Percentiles rank a stretch among this genome's conserved stretches.
Conservation (phyloP, 2,113 vertebrate species). For the Myrmecophaga tridactyla region DNA sequence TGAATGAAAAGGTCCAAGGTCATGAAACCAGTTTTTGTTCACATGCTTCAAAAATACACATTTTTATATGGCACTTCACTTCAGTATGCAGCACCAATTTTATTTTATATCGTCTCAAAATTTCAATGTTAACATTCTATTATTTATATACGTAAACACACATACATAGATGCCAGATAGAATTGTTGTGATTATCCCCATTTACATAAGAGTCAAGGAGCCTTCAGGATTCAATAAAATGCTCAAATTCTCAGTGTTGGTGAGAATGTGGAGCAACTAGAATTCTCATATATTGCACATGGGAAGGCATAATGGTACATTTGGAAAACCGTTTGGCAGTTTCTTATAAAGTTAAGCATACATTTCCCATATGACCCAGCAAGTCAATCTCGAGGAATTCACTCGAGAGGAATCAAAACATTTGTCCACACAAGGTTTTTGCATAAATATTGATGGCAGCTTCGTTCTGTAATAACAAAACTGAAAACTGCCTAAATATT, state of each 20-base stretch:
- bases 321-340: not conserved
- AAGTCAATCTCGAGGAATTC: not conserved
- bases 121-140: not conserved
- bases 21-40: not conserved
- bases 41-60: not conserved
- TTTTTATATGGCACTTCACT: not conserved
- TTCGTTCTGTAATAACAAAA: not conserved
- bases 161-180: not conserved
- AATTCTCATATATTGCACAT: not conserved
- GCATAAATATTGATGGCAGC: not conserved
- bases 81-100: not conserved
- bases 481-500: not conserved
- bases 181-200: not conserved
- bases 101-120: not conserved
- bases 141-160: not conserved
- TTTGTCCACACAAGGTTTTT: not conserved
- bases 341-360: not conserved
- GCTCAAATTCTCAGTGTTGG: not conserved
- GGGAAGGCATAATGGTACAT: not conserved
- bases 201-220: not conserved
- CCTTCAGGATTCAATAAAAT: not conserved
- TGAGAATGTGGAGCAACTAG: not conserved
- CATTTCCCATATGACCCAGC: not conserved
- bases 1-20: not conserved
- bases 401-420: not conserved